Evolutionary conservation across 2,797 vertebrate species (phyloP).

Genomic region (Limosa lapponica): DNA sequence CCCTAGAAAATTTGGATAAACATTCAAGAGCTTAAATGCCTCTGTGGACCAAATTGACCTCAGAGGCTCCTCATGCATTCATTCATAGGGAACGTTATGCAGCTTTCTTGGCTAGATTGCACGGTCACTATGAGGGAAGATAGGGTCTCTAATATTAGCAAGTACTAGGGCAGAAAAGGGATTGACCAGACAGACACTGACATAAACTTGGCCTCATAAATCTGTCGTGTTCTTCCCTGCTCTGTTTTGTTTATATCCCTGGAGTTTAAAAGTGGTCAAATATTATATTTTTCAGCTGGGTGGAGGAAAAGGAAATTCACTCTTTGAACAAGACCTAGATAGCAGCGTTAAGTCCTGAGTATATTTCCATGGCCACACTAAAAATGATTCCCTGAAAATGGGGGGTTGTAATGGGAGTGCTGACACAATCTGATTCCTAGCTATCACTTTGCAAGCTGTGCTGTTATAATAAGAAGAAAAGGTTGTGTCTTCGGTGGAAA

Average conservation of each 20-base stretch:
- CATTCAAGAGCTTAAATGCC: not conserved
- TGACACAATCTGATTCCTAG: constrained; percentile 67
- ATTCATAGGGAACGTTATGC: not conserved
- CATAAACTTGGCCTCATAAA: not conserved
- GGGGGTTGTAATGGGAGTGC: constrained; percentile 53
- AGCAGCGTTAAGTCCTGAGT: not conserved
- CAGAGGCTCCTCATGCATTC: not conserved
- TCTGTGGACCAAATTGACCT: not conserved
- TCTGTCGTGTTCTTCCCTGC: not conserved
- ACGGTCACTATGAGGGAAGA: not conserved
- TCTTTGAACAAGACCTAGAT: constrained; percentile 29
- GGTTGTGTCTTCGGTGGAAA: constrained; percentile 66
- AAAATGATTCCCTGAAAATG: constrained; percentile 45
- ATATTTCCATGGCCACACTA: constrained; percentile 31
- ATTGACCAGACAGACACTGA: not conserved
- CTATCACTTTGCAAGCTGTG: constrained; percentile 68
- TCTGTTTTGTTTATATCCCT: not conserved
- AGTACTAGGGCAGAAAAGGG: not conserved
- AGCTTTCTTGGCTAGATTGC: not conserved
- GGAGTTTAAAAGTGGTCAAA: not conserved
- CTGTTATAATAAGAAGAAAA: constrained; percentile 69
- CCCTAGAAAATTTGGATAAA: not conserved
- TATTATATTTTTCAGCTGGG: not conserved
- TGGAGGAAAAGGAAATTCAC: not conserved
- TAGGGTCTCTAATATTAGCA: not conserved